These are phyloP conservation scores for Acleris laterana DNA, from an alignment of 2,888 invertebrate species.

Conservation along the genomic window DNA sequence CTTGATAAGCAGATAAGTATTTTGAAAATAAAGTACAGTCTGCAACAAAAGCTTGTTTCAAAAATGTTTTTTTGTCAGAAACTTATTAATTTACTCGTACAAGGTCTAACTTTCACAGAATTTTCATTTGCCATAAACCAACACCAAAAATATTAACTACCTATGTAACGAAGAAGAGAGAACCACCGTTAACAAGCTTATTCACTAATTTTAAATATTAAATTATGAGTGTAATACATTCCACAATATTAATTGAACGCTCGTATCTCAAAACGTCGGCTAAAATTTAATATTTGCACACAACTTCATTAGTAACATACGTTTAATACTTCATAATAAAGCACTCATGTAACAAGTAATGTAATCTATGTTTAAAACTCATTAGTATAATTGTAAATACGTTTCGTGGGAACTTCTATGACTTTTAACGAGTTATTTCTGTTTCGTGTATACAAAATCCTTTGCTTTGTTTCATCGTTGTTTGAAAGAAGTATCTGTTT, in stretches of 20 bases:
- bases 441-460: background rate
- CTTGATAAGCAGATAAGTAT: too few species aligned
- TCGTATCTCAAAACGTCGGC: constrained; percentile 5
- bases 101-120: too few species aligned
- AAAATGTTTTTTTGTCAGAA: too few species aligned
- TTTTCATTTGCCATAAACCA: too few species aligned
- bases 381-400: constrained; percentile 18
- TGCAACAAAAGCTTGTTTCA: too few species aligned
- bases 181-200: too few species aligned
- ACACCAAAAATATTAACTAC: too few species aligned
- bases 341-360: background rate
- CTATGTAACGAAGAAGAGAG: too few species aligned
- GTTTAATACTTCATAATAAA: background rate
- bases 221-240: too few species aligned
- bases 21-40: too few species aligned
- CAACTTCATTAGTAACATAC: background rate
- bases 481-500: constrained; percentile 3
- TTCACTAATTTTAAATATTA: too few species aligned
- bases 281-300: constrained; percentile 4
- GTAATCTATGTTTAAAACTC: constrained; percentile 8
- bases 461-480: constrained; percentile 11
- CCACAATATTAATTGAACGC: constrained; percentile 3
- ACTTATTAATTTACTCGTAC: too few species aligned
- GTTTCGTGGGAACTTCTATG: constrained; percentile 3
- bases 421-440: constrained; percentile 20